phyloP scores from a whole-genome alignment of 2,797 vertebrate species.

The Macropus fuliginosus region DNA sequence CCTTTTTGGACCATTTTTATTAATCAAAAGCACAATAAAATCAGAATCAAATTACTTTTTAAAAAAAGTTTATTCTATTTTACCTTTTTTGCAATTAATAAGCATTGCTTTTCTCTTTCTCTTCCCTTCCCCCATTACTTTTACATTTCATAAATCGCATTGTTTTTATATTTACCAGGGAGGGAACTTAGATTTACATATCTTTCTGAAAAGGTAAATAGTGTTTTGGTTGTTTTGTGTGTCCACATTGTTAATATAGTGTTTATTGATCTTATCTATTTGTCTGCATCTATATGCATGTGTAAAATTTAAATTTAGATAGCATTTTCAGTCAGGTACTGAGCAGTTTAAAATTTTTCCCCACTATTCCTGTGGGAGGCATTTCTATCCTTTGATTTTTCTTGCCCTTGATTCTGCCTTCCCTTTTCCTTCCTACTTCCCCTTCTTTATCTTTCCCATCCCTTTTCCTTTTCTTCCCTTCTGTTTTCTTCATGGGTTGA shows the following conservation, averaged over 20 bases:
- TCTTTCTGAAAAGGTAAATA: not conserved
- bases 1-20: not conserved
- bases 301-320: conserved; percentile 25
- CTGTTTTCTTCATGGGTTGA: conserved; percentile 1
- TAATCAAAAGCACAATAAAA: not conserved
- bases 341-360: conserved; percentile 17
- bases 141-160: not conserved
- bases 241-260: not conserved
- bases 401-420: not conserved
- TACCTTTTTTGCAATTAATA: not conserved
- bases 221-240: not conserved
- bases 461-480: not conserved
- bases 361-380: not conserved
- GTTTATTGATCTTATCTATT: not conserved
- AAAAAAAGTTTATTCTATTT: not conserved
- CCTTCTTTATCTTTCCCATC: not conserved
- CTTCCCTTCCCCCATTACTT: not conserved
- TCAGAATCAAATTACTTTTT: conserved; percentile 12
- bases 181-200: not conserved
- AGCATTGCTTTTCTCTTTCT: not conserved
- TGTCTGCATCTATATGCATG: not conserved
- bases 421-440: not conserved
- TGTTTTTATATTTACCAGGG: not conserved
- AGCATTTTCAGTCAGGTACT: not conserved
- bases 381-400: not conserved